These are phyloP conservation scores for Leguminivora glycinivorella DNA, from an alignment of 1,140 invertebrate species.

Conservation along the genomic window DNA sequence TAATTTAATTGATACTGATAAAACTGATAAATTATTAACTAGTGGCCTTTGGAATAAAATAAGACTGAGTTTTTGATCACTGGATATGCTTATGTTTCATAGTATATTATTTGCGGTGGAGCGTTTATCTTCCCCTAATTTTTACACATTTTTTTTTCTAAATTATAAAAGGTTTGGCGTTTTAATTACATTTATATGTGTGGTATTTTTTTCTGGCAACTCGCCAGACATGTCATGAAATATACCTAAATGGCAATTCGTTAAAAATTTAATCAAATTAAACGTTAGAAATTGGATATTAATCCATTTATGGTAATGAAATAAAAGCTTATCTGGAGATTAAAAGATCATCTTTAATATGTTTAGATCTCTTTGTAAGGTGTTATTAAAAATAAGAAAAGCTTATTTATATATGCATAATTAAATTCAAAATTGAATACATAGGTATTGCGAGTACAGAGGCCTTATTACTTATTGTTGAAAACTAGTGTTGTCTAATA, in stretches of 20 bases:
- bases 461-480: slow-evolving; percentile 10
- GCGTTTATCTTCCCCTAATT: too few species aligned
- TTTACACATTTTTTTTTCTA: too few species aligned
- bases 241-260: too few species aligned
- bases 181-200: too few species aligned
- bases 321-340: neutral
- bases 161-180: too few species aligned
- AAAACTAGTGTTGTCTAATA: neutral
- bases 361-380: neutral
- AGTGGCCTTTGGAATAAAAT: slow-evolving; percentile 2
- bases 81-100: neutral
- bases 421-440: neutral
- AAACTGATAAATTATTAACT: neutral
- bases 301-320: neutral
- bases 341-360: neutral
- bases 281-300: too few species aligned
- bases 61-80: slow-evolving; percentile 1
- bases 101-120: neutral
- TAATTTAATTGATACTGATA: neutral
- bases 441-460: neutral
- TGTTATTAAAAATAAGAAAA: neutral
- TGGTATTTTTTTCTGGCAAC: too few species aligned
- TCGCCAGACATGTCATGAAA: too few species aligned
- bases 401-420: neutral
- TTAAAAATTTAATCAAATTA: too few species aligned